Evolutionary conservation across 2,888 invertebrate genomes (phyloP).

Genomic region (Tachina lurida): DNA sequence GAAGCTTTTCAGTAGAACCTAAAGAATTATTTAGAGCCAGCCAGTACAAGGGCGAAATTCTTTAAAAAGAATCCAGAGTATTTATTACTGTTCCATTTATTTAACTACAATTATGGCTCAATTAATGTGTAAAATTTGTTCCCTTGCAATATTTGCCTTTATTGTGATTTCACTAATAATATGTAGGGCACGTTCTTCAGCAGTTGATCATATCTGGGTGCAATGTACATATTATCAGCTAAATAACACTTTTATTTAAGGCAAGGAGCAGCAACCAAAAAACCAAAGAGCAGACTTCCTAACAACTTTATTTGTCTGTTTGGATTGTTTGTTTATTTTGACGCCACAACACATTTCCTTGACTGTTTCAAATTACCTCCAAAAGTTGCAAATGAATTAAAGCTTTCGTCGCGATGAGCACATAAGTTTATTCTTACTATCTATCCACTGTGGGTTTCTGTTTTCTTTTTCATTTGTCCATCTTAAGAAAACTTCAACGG

Average conservation of each 20-base stretch:
- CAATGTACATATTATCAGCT: slow-evolving; percentile 54
- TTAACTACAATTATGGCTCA: slow-evolving; percentile 31
- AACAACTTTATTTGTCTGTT: slow-evolving; percentile 69
- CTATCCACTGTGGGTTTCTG: slow-evolving; percentile 9
- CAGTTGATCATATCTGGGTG: slow-evolving; percentile 55
- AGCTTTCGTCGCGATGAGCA: slow-evolving; percentile 66
- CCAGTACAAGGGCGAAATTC: slow-evolving; percentile 17
- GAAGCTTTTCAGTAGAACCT: not conserved
- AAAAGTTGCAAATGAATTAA: slow-evolving; percentile 67
- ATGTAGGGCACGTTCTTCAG: slow-evolving; percentile 62
- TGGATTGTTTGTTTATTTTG: slow-evolving; percentile 58
- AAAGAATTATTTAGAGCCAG: not conserved
- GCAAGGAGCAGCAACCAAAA: not conserved
- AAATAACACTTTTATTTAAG: slow-evolving; percentile 15
- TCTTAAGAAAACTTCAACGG: slow-evolving; percentile 6
- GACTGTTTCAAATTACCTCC: slow-evolving; percentile 70
- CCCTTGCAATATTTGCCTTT: not conserved
- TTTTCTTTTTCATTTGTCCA: slow-evolving; percentile 15
- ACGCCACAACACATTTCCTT: slow-evolving; percentile 66
- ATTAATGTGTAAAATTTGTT: slow-evolving; percentile 17
- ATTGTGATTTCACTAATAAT: slow-evolving; percentile 47
- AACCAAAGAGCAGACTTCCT: slow-evolving; percentile 49
- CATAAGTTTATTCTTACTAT: slow-evolving; percentile 43
- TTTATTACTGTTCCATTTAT: not conserved
- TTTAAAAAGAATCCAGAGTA: slow-evolving; percentile 17